Evolutionary conservation across 1,140 invertebrate genomes (phyloP), one percentile per base, ranked within the genome.

Genomic region (Bombus confusus): DNA sequence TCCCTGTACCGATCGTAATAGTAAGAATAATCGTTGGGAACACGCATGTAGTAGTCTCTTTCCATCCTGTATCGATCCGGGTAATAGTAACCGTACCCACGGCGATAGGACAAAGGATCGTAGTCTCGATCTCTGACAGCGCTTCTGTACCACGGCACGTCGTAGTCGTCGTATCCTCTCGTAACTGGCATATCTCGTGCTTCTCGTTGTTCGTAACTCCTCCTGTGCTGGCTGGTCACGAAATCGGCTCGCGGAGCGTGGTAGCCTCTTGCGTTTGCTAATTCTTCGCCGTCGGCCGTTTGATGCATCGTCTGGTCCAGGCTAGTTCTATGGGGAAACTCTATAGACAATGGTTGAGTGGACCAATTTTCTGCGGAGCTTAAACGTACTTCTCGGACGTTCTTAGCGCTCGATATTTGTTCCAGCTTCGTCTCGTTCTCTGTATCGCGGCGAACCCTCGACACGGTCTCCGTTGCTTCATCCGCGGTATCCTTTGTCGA

Each of bases 201-300:
- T 47, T 95, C 94, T 22, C 95, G 81, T 5, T 75, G 88, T 3
- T 93, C 72, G 6, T 89, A 93, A 64, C 77, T 89, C 4, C 90
- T 78, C 12, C 93, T 87, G 59, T 90, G 64, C 15, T 90, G 80
- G 25, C 93, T 92, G 0, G 95, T 95, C 0, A 95, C 86, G 13
- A 95, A 95, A 76, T 95, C 94, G 3, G 91, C 90, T 3, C 91
- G 85, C 0, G 94, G 94, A 5, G 88, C 81, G 10, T 94, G 92
- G 2, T 76, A 78, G 57, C 66, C 71, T n/a, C 59, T 89, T 9
- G 76, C 52, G 8, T 71, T 77, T 52, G 37, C 10, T 25, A 15
- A 41, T 1, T 89, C 80, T 0, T 83, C 87, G 3, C 87, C 87
- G 57, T 82, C 79, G 31, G 71, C 72, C 5, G 73, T 83, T 69